phyloP scores from a whole-genome alignment of 2,797 vertebrate species.

The Podarcis siculus region DNA sequence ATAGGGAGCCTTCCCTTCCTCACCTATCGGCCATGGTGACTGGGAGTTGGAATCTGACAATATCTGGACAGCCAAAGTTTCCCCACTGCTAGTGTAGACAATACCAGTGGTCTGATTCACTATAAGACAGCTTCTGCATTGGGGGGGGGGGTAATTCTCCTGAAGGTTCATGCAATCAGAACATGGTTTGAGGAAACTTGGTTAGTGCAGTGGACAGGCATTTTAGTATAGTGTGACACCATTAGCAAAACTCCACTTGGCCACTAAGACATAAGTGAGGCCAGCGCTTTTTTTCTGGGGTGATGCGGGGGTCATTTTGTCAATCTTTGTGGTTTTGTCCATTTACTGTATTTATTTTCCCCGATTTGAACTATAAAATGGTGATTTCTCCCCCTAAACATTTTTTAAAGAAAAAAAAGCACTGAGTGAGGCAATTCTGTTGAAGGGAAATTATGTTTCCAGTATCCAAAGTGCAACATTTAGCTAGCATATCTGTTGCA shows the following conservation, averaged over 20 bases:
- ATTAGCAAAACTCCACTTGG: not conserved
- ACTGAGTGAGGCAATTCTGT: not conserved
- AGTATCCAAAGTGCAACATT: not conserved
- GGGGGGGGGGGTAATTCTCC: not conserved
- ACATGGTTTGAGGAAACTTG: not conserved
- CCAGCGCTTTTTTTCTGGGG: no score
- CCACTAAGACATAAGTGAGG: not conserved
- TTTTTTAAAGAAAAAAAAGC: no score
- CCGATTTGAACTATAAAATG: no score
- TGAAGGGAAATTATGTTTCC: not conserved
- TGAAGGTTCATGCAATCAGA: not conserved
- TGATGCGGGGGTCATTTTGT: no score
- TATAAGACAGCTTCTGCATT: not conserved
- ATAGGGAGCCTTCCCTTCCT: no score
- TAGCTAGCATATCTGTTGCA: not conserved
- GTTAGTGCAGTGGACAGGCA: not conserved
- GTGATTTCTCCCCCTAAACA: no score
- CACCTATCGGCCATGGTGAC: no score
- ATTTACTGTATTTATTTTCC: no score
- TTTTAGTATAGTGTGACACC: not conserved
- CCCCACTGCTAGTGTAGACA: not conserved
- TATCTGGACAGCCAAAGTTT: no score
- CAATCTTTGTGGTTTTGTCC: no score
- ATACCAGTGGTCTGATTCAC: no score
- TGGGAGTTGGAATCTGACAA: no score